A percentile compares a stretch with the other conserved stretches of the same genome.
Conservation (phyloP, 92 coral and sea anemone genomes). For the Paramuricea clavata region DNA sequence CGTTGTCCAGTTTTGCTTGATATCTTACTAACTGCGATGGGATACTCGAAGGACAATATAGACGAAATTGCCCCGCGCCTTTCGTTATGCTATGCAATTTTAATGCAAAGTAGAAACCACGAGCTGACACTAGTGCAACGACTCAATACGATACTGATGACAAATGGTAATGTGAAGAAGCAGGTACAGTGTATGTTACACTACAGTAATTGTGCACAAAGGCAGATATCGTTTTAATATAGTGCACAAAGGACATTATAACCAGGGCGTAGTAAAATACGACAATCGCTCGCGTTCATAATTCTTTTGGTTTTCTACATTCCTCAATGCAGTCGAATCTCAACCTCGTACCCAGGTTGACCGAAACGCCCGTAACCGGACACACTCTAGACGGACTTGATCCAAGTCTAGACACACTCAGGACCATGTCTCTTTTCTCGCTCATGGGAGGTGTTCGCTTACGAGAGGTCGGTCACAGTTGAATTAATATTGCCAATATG, state of each 20-base stretch:
- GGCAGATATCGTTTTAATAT: too few species aligned
- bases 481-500: not conserved
- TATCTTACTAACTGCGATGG: conserved; percentile 23
- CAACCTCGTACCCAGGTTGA: not conserved
- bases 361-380: not conserved
- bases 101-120: conserved; percentile 61
- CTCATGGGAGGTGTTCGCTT: not conserved
- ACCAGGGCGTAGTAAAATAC: too few species aligned
- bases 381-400: too few species aligned
- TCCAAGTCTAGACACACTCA: not conserved
- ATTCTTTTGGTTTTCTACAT: too few species aligned
- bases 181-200: conserved; percentile 42
- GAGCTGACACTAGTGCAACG: conserved; percentile 63
- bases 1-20: conserved; percentile 52
- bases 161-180: conserved; percentile 65
- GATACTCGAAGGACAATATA: conserved; percentile 18
- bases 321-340: not conserved
- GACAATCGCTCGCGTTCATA: too few species aligned
- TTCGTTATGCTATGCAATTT: conserved; percentile 46
- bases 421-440: not conserved
- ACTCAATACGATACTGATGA: conserved; percentile 55
- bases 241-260: not conserved
- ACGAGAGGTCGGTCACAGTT: not conserved
- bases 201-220: too few species aligned
- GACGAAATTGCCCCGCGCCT: conserved; percentile 27